Base-by-base conservation (phyloP, 2,797 vertebrate genomes). In the Florisuga fusca region DNA sequence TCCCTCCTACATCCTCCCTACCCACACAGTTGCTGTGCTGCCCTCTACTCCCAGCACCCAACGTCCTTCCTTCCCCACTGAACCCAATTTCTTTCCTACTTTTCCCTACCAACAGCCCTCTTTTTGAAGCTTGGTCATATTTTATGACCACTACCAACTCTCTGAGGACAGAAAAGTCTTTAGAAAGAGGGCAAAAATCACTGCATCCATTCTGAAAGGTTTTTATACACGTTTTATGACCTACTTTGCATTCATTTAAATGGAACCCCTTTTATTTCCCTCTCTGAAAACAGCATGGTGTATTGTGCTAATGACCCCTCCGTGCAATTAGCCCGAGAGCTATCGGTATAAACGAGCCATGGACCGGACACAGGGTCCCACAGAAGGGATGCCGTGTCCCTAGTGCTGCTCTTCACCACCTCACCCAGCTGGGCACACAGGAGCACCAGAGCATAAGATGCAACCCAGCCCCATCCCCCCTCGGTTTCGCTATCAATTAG, bases 1-100 rank as follows among this genome's bases (percentile, higher is more conserved):
- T 57, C 46, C 63, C 29, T 6, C 21, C 0, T 11, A 17, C 1
- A 6, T 48, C 62, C 91, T 61, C 83, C 43, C 63, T 57, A 2
- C 67, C 66, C 93, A 63, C 10, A 4, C 62, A 74, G 84, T 38
- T 26, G 72, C 93, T 45, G 84, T 3, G 50, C 94, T 59, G 87
- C 78, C 64, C 80, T 71, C 89, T 27, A 1, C 81, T 71, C 90
- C 67, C 83, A 36, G 82, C 48, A 38, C 62, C 83, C 72, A 54
- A 27, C 2, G 4, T 13, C 86, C 72, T 57, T 48, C 84, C 51
- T 61, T 38, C n/a, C 59, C 82, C 17, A 0, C 41, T 69, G 84
- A 46, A 51, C 38, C 50, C 54, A 4, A 27, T 12, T 50, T 63
- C 53, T 68, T n/a, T 6, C 63, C 69, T 19, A 26, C 67, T 58